Percentiles rank a stretch among this genome's conserved stretches.
Evolutionary conservation across 2,113 vertebrate species (phyloP).

Genomic region (Crotalus horridus): DNA sequence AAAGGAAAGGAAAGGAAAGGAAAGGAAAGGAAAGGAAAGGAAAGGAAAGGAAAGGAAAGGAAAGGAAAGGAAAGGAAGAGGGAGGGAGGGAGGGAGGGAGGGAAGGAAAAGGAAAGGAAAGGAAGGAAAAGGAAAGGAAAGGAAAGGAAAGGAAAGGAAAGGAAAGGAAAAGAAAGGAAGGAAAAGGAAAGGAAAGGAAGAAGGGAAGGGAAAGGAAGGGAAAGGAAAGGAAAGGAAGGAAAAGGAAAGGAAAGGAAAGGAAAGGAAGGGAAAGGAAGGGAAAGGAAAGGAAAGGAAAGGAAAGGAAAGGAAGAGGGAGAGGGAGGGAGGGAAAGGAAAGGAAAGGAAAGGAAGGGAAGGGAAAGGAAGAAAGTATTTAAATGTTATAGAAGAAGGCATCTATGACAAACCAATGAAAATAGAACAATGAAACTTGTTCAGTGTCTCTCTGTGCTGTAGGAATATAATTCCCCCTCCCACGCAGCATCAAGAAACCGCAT

Average conservation of each 20-base stretch:
- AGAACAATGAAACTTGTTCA: neutral
- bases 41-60: no score
- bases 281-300: neutral
- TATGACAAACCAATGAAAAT: neutral
- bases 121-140: fast-evolving
- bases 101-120: no score
- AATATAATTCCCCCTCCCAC: neutral
- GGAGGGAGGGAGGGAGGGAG: no score
- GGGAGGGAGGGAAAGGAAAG: fast-evolving
- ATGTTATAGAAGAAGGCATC: neutral
- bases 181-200: fast-evolving
- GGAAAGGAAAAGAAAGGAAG: no score
- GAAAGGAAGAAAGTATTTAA: neutral
- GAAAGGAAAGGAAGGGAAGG: neutral
- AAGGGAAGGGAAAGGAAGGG: no score
- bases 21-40: fast-evolving
- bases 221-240: no score
- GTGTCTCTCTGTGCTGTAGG: neutral
- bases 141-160: no score
- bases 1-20: neutral
- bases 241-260: no score
- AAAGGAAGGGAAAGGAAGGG: neutral
- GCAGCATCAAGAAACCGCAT: neutral
- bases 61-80: no score
- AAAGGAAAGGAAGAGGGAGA: fast-evolving